Evolutionary conservation across 2,113 vertebrate genomes (phyloP), one percentile per base, ranked within the genome.

Genomic region (Carassius carassius): DNA sequence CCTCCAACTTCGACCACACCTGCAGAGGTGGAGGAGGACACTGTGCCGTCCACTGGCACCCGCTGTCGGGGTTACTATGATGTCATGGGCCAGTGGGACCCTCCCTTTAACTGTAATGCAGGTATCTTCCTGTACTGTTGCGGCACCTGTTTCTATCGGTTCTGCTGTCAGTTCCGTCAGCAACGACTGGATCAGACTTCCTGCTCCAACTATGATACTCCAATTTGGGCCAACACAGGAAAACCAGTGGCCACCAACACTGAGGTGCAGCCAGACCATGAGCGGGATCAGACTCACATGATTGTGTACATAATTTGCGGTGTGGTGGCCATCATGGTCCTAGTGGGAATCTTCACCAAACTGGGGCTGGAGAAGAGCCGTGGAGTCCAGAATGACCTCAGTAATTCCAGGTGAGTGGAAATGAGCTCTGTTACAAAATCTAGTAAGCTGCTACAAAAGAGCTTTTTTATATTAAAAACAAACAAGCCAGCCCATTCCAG

Each of bases 51-150:
- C 0, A 37, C 82, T 0, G 97, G 96, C 2, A 97, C 96, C 17
- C 95, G 96, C 87, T 99, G 98, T 92, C 95, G 95, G 80, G 98
- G 98, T 37, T 99, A 99, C 93, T 99, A 98, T 84, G 98, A 99
- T 83, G 97, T 98, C 81, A 99, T 99, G 97, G 98, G 98, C 78
- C 98, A 99, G 86, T 99, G 98, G 98, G 98, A 99, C 89, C 97
- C 97, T 0, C 97, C 98, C 0, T 99, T 99, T 94, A 99, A 97
- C 92, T 99, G 98, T 93, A 99, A 97, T 87, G 96, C 95, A 0
- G 96, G 96, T 29, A 95, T 97, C 89, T 99, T 98, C 83, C 93
- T 95, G 54, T 97, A 97, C 93, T 99, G 98, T 93, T 99, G 98
- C 25, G 98, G 98, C 25, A 99, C 98, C 86, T 99, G 98, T 85